phyloP scores from a whole-genome alignment of 2,888 invertebrate genomes.

The Meteorus colon region DNA sequence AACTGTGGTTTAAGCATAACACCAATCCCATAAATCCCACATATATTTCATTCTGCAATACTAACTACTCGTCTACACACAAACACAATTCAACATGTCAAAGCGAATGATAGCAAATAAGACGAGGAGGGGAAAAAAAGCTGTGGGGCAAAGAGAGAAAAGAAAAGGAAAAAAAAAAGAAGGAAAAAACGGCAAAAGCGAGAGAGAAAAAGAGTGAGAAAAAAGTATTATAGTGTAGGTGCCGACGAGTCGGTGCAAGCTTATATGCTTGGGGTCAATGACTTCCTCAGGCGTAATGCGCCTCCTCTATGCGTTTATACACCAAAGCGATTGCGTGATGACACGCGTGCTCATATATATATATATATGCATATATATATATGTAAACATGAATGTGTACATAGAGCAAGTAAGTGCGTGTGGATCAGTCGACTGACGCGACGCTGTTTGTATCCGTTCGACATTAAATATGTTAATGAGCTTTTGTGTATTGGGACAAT shows the following conservation, averaged over 20 bases:
- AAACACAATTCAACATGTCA: neutral
- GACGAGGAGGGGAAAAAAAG: neutral
- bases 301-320: constrained; percentile 45
- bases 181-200: neutral
- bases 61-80: constrained; percentile 3
- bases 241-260: constrained; percentile 44
- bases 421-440: constrained; percentile 40
- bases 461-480: constrained; percentile 50
- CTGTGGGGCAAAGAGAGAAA: neutral
- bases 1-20: neutral
- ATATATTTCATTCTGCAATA: constrained; percentile 24
- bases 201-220: neutral
- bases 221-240: constrained; percentile 31
- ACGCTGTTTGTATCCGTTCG: constrained; percentile 41
- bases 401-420: constrained; percentile 14
- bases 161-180: neutral
- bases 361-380: constrained; percentile 6
- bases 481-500: constrained; percentile 32
- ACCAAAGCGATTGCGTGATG: constrained; percentile 43
- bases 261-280: constrained; percentile 53
- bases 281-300: constrained; percentile 52
- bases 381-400: neutral
- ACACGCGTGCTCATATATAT: constrained; percentile 39
- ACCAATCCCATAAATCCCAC: constrained; percentile 13
- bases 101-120: constrained; percentile 1